Percentiles rank a stretch among this genome's conserved stretches.
phyloP scores from a whole-genome alignment of 2,888 invertebrate genomes.

The Agonopterix heracliana region DNA sequence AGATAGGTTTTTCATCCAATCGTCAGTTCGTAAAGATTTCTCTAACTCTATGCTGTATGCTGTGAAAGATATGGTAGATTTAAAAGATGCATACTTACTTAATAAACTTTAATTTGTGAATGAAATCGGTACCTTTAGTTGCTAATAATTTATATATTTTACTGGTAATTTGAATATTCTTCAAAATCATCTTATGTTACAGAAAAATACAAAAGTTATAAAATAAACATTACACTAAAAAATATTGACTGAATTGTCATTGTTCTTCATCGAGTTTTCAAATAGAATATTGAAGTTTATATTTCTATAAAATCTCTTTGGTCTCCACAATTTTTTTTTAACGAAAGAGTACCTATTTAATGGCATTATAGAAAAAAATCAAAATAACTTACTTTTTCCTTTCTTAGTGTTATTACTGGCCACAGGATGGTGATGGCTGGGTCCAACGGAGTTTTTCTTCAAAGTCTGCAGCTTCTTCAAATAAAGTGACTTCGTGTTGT shows the following conservation, averaged over 20 bases:
- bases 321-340: too few species aligned
- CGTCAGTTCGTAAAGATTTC: conserved; percentile 73
- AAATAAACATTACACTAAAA: conserved; percentile 2
- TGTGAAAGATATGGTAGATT: conserved; percentile 29
- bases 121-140: conserved; percentile 23
- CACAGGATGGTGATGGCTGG: neutral
- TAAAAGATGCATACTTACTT: neutral
- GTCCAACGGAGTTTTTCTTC: conserved; percentile 42
- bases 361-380: too few species aligned
- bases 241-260: too few species aligned
- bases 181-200: conserved; percentile 21
- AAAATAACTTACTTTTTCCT: conserved; percentile 39
- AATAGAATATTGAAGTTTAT: too few species aligned
- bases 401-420: conserved; percentile 12
- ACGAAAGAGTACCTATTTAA: too few species aligned
- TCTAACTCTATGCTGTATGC: conserved; percentile 81
- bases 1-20: conserved; percentile 73
- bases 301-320: too few species aligned
- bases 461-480: conserved; percentile 82
- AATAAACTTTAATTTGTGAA: conserved; percentile 2
- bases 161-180: conserved; percentile 41
- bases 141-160: conserved; percentile 21
- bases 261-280: too few species aligned
- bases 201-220: conserved; percentile 9
- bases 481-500: conserved; percentile 85